A percentile compares a stretch with the other conserved stretches of the same genome.
Evolutionary conservation across 92 coral and sea anemone species (phyloP).

Genomic region (Porites lobata): DNA sequence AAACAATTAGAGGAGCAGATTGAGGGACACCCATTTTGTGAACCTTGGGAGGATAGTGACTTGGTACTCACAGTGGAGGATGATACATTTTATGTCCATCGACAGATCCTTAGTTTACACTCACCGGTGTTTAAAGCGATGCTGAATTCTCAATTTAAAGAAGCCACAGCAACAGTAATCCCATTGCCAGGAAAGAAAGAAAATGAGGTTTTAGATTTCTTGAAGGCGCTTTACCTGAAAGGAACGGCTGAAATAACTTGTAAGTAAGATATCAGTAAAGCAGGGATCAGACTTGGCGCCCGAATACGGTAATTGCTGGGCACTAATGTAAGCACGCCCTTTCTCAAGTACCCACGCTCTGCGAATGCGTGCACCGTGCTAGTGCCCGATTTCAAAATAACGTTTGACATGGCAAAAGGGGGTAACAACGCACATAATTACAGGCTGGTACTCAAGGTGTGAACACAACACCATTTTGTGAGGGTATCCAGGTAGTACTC

Average conservation of each 20-base stretch:
- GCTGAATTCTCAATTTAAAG: constrained; percentile 38
- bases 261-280: not conserved
- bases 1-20: too few species aligned
- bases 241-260: not conserved
- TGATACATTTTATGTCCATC: constrained; percentile 48
- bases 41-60: constrained; percentile 58
- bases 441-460: too few species aligned
- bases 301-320: too few species aligned
- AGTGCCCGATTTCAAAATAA: too few species aligned
- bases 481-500: too few species aligned
- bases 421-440: too few species aligned
- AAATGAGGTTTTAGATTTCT: constrained; percentile 5
- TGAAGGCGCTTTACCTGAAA: constrained; percentile 5
- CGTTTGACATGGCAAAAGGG: too few species aligned
- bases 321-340: too few species aligned
- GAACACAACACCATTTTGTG: too few species aligned
- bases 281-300: too few species aligned
- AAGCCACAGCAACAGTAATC: constrained; percentile 20
- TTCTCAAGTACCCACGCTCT: too few species aligned
- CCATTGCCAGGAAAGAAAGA: constrained; percentile 25
- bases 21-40: not conserved
- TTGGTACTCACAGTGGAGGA: constrained; percentile 36
- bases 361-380: too few species aligned
- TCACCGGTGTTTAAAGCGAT: constrained; percentile 53
- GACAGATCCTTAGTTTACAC: constrained; percentile 26